phyloP scores from a whole-genome alignment of 2,888 invertebrate species.

The Tipula confusa region DNA sequence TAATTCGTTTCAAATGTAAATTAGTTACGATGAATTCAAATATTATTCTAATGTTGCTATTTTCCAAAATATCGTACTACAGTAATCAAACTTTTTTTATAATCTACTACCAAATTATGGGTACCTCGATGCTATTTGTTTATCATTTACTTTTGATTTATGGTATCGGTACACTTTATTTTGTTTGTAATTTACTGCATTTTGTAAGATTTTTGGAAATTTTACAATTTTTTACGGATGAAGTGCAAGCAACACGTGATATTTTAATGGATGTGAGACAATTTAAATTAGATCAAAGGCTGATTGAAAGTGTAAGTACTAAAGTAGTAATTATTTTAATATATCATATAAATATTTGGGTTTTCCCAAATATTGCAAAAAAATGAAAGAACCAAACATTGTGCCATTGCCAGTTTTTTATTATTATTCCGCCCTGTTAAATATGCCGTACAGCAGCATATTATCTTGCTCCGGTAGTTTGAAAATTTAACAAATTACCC shows the following conservation, averaged over 20 bases:
- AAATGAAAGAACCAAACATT: no score
- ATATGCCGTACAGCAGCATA: no score
- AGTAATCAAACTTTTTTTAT: background rate
- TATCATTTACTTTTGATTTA: background rate
- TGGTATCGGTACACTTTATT: background rate
- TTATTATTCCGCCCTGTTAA: no score
- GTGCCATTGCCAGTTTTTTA: no score
- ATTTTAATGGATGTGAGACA: background rate
- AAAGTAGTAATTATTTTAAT: no score
- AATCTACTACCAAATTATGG: background rate
- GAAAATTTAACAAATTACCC: no score
- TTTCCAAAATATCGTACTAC: background rate
- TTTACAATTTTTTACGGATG: background rate
- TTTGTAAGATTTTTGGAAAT: background rate
- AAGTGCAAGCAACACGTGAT: background rate
- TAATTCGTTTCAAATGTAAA: background rate
- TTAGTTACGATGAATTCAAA: background rate
- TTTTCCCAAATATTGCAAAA: no score
- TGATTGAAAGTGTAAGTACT: background rate
- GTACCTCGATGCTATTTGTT: background rate
- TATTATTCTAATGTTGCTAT: background rate
- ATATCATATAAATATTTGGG: no score
- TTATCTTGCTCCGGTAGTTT: no score
- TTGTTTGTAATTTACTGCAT: background rate
- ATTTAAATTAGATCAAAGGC: background rate